phyloP scores from a whole-genome alignment of 2,797 vertebrate species.

The Microchirus variegatus region DNA sequence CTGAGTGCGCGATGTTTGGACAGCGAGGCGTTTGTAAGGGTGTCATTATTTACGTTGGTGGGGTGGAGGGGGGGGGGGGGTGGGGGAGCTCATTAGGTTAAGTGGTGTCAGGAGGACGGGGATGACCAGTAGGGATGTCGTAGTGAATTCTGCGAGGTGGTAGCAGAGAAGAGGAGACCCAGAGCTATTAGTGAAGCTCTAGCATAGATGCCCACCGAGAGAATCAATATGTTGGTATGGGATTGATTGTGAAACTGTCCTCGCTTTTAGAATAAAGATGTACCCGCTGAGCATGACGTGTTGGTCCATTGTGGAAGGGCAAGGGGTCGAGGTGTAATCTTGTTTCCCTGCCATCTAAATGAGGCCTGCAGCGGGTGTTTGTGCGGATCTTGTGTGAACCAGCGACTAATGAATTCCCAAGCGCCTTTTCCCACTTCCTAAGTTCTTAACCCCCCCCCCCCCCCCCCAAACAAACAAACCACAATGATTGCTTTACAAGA shows the following conservation, averaged over 20 bases:
- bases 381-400: slow-evolving; percentile 20
- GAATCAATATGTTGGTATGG: slow-evolving; percentile 2
- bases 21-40: slow-evolving; percentile 39
- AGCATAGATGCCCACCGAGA: background rate
- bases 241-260: slow-evolving; percentile 32
- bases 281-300: background rate
- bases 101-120: slow-evolving; percentile 48
- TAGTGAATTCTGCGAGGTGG: slow-evolving; percentile 19
- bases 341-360: slow-evolving; percentile 40
- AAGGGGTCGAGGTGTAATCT: slow-evolving; percentile 24
- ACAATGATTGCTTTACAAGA: too few species aligned
- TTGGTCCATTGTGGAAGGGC: slow-evolving; percentile 19
- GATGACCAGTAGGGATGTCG: slow-evolving; percentile 11
- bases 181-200: slow-evolving; percentile 21
- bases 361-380: slow-evolving; percentile 33
- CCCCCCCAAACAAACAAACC: background rate
- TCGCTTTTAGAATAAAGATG: background rate
- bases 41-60: slow-evolving; percentile 63
- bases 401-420: slow-evolving; percentile 66
- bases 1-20: slow-evolving; percentile 47
- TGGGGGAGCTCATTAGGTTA: slow-evolving; percentile 59
- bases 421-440: slow-evolving; percentile 32
- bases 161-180: background rate
- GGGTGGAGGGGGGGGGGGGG: too few species aligned
- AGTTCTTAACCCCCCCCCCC: slow-evolving; percentile 4